Base-by-base conservation (phyloP, 2,888 invertebrate genomes). In the Trichogramma evanescens region DNA sequence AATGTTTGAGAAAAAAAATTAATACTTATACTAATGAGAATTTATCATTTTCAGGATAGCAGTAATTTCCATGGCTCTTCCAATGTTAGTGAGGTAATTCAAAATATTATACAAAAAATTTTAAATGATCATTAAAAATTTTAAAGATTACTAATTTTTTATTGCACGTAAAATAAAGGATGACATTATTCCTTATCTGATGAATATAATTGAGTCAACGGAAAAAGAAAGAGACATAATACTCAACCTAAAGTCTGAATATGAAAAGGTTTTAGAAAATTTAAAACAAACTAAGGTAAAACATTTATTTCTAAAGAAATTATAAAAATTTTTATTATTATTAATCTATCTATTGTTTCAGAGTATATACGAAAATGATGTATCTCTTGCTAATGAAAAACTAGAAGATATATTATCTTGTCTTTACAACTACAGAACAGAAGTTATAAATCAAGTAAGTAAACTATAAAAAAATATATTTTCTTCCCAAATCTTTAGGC, bases 181-280 rank as follows among this genome's bases (percentile, higher is more conserved):
- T 56, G 62, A 70, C 60, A 50, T 70, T 55, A 45, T 67, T 55
- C 62, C 62, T 42, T 69, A 66, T 51, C 63, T 73, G 39, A 66
- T 58, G 13, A 71, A 68, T 52, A 68, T 70, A 44, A 69, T 69
- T 58, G 58, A 65, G 41, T 66, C 69, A 41, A 67, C 69, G 67
- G 70, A 71, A 61, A 69, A 68, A 51, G 70, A 73, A 50, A 68
- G 67, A 44, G 66, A 70, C 51, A 66, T 62, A 46, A 65, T 75
- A 54, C 54, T 43, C 8, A 65, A 68, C 44, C 65, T 72, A 50
- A 72, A 70, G 61, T 53, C 55, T 10, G 71, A 72, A 58, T 60
- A 74, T 50, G 67, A 69, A 9, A 70, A 67, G 60, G 61, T 71
- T 59, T 45, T 72, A 53, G 63, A 69, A 48, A 66, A 70, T 51